Conservation (phyloP, 92 coral and sea anemone species). For the Pocillopora meandrina region DNA sequence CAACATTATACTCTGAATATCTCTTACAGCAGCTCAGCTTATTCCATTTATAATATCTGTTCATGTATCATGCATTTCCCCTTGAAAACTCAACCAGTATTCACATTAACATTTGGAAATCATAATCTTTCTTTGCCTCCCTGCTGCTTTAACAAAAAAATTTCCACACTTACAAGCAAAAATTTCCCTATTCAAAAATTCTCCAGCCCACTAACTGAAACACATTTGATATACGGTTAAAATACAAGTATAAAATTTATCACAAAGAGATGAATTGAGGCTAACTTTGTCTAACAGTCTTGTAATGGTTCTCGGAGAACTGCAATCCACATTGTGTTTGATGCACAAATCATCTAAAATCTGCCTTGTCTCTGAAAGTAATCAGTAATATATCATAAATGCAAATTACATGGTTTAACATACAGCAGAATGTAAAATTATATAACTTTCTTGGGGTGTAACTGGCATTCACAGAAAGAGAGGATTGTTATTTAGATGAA, state of each 20-base stretch:
- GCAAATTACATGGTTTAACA: too few species aligned
- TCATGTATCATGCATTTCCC: too few species aligned
- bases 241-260: neutral
- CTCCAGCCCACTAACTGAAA: neutral
- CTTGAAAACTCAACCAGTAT: too few species aligned
- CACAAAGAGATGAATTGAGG: neutral
- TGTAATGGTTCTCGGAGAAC: slow-evolving; percentile 87
- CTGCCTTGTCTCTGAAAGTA: slow-evolving; percentile 74
- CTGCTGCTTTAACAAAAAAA: neutral
- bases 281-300: slow-evolving; percentile 89
- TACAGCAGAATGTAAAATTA: too few species aligned
- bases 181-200: neutral
- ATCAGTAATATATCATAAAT: neutral
- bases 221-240: neutral
- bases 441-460: too few species aligned
- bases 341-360: slow-evolving; percentile 88
- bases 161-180: neutral
- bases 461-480: too few species aligned
- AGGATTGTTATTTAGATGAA: too few species aligned
- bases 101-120: too few species aligned
- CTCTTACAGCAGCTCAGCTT: too few species aligned
- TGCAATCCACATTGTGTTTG: slow-evolving; percentile 89
- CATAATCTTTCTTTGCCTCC: too few species aligned
- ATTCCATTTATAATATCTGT: too few species aligned
- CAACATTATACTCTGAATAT: too few species aligned